Percentiles rank a stretch among this genome's conserved stretches.
Evolutionary conservation across 2,797 vertebrate species (phyloP).

Genomic region (Aeoliscus strigatus): DNA sequence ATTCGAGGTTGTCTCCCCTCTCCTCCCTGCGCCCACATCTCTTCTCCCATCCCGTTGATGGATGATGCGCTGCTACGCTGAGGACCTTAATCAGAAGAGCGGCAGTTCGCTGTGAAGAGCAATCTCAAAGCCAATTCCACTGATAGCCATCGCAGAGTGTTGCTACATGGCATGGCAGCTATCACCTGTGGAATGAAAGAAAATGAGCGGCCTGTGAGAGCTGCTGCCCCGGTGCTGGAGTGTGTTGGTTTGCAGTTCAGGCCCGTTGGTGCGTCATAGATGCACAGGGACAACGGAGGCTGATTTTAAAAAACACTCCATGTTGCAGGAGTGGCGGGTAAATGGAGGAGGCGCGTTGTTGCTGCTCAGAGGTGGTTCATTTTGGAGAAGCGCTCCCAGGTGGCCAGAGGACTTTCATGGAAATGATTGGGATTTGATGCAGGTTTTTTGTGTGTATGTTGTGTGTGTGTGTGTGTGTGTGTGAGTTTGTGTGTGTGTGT

Average conservation of each 20-base stretch:
- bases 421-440: slow-evolving; percentile 24
- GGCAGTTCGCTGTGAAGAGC: slow-evolving; percentile 37
- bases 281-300: slow-evolving; percentile 4
- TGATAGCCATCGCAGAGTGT: slow-evolving; percentile 64
- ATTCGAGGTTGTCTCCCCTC: slow-evolving; percentile 15
- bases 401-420: slow-evolving; percentile 2
- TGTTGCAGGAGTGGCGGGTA: slow-evolving; percentile 17
- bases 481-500: no score
- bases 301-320: slow-evolving; percentile 44
- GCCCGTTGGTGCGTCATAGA: slow-evolving; percentile 25
- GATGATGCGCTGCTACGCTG: slow-evolving; percentile 46
- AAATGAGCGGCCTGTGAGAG: slow-evolving; percentile 4
- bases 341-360: slow-evolving; percentile 30
- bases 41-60: slow-evolving; percentile 51
- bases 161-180: slow-evolving; percentile 43
- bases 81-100: slow-evolving; percentile 52
- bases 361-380: slow-evolving; percentile 14
- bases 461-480: no score
- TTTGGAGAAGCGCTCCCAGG: slow-evolving; percentile 12
- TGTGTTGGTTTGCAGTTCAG: slow-evolving; percentile 45
- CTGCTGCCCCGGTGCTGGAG: slow-evolving; percentile 23
- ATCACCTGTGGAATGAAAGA: slow-evolving; percentile 44
- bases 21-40: slow-evolving; percentile 4
- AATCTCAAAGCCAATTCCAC: slow-evolving; percentile 69
- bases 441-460: no score